phyloP scores from a whole-genome alignment of 1,140 invertebrate species.

The Zaprionus inermis region DNA sequence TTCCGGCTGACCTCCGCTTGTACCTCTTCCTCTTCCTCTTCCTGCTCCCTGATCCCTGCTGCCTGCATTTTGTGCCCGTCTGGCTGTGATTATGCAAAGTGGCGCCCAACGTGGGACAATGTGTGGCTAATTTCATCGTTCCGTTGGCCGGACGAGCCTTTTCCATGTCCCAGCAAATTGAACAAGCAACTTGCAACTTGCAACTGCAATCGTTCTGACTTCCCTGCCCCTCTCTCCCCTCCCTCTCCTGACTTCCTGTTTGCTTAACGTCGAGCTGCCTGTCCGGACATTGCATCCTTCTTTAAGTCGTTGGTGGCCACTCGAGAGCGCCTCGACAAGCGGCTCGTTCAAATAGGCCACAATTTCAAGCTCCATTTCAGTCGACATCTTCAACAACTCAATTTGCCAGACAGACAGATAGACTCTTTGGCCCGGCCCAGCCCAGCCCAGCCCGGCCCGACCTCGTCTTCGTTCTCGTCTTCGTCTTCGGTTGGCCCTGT shows the following conservation, averaged over 20 bases:
- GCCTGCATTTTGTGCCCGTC: too few species aligned
- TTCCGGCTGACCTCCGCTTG: background rate
- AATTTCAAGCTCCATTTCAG: slow-evolving; percentile 43
- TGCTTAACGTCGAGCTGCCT: slow-evolving; percentile 9
- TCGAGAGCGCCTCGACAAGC: slow-evolving; percentile 23
- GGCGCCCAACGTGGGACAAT: slow-evolving; percentile 31
- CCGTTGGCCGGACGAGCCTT: slow-evolving; percentile 22
- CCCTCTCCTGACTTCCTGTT: background rate
- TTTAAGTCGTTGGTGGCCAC: slow-evolving; percentile 41
- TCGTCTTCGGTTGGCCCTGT: slow-evolving; percentile 4
- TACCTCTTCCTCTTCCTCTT: background rate
- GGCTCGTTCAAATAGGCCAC: slow-evolving; percentile 28
- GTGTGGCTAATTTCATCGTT: slow-evolving; percentile 46
- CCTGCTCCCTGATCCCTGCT: too few species aligned
- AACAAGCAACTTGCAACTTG: slow-evolving; percentile 32
- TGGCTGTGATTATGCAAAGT: slow-evolving; percentile 49
- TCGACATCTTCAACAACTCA: slow-evolving; percentile 20
- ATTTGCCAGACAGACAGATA: background rate
- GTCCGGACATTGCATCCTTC: slow-evolving; percentile 18
- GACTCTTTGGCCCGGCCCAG: too few species aligned
- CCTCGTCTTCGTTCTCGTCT: background rate
- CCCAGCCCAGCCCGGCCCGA: too few species aligned
- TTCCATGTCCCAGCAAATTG: slow-evolving; percentile 46
- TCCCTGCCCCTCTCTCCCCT: background rate
- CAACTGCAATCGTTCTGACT: background rate